These are phyloP conservation scores for Fukomys damarensis DNA, from an alignment of 2,113 vertebrate genomes.

Conservation along the genomic window DNA sequence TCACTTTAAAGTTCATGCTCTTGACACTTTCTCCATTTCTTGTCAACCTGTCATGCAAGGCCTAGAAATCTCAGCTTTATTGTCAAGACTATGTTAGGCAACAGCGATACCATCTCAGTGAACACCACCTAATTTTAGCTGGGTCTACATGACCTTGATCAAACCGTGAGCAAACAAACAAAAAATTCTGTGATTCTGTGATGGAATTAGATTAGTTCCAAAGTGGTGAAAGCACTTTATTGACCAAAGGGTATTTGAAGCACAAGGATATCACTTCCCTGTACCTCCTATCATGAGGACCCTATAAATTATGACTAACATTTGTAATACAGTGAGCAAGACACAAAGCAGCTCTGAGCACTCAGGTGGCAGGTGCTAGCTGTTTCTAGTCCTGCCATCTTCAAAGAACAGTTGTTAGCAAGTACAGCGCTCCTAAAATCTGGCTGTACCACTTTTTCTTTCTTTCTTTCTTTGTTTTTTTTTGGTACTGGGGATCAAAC, in stretches of 20 bases:
- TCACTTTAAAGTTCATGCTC: background rate
- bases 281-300: background rate
- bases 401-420: too few species aligned
- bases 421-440: background rate
- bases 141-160: background rate
- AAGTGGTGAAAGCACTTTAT: background rate
- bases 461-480: too few species aligned
- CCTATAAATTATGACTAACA: too few species aligned
- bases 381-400: background rate
- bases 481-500: too few species aligned
- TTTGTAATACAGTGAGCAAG: fast-evolving
- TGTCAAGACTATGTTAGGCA: background rate
- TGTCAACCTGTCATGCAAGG: background rate
- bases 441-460: background rate
- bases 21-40: background rate
- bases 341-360: background rate
- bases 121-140: background rate
- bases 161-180: background rate
- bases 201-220: background rate
- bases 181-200: background rate
- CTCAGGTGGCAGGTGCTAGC: background rate
- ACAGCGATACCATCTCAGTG: background rate
- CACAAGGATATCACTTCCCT: background rate
- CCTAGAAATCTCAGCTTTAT: background rate
- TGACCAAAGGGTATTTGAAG: background rate